Base-by-base conservation (phyloP, 2,113 vertebrate species). In the Daboia siamensis region DNA sequence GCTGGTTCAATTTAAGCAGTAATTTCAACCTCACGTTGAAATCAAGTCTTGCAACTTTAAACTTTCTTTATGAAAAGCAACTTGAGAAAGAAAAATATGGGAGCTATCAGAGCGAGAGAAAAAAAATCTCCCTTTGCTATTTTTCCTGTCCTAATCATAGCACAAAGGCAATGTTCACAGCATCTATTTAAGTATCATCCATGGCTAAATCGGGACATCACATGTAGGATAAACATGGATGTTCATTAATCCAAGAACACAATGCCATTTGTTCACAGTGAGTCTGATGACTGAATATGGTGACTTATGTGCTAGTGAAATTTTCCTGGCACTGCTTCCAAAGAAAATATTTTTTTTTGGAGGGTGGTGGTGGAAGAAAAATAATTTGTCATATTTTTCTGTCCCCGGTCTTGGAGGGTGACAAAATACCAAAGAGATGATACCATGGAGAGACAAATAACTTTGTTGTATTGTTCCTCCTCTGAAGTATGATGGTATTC, bases 301-400 rank as follows among this genome's bases (percentile, higher is more conserved):
- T 87, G 54, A 29, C 21, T 69, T 87, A 51, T n/a, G 87, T 20
- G 87, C 89, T 39, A 86, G 1, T 3, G 44, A 15, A 48, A 69
- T 1, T 89, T 95, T 26, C 20, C 54, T 55, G 33, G 17, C 54
- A 88, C 9, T 39, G 55, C 17, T 29, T 17, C 29, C 33, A 15
- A 54, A 87, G 48, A 29, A 87, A 87, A n/a, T 7, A 54, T 2
- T 7, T 54, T 26, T 23, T 61, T 26, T 61, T 26, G 3, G 10
- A 2, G 69, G 5, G 1, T 0, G 64, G n/a, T 5, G 1, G 48
- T 0, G 1, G 13, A 44, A 39, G 48, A 29, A 5, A 52, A 29
- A n/a, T n/a, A n/a, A 7, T 15, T 29, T 52, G 51, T 80, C 69
- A 8, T 2, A 5, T 2, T 87, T 54, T 87, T 26, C 15, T 29